Evolutionary conservation across 2,888 invertebrate species (phyloP), one percentile per base, ranked within the genome.

Genomic region (Heterodera filipjevi): DNA sequence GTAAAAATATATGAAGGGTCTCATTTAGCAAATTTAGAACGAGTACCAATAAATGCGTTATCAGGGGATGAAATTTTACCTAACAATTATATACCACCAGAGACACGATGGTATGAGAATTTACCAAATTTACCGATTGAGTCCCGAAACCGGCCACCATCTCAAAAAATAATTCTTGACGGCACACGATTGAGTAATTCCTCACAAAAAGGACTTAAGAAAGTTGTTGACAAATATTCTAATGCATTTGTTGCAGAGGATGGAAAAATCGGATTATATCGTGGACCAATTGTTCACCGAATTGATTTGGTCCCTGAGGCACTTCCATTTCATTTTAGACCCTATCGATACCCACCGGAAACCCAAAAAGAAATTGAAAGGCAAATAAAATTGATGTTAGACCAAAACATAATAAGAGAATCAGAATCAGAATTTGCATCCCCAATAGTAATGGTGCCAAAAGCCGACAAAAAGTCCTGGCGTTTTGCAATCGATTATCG

Each of bases 401-500:
- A 53, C 6, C 81, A 82, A 44, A 35, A 35, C 0, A 79, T 81
- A n/a, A 81, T 81, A 30, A 44, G 46, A 68, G 80, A 76, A 12
- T 77, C 77, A 2, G 30, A 27, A 19, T 64, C 64, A 35, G 78
- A 80, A 27, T 81, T 76, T 22, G 33, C 44, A 6, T 16, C 72
- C 6, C 81, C 81, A 0, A 78, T 81, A 10, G 78, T 81, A 22
- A 22, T 81, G 66, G 81, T 81, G 44, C n/a, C n/a, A n/a, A n/a
- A n/a, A n/a, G n/a, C n/a, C n/a, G n/a, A n/a, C n/a, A n/a, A n/a
- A n/a, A n/a, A n/a, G 32, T 79, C 78, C 8, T 81, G 35, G 39
- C 68, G 82, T n/a, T 82, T 81, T 33, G 81, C 81, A 0, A 66
- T 81, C 22, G 81, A 81, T 33, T 81, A 81, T 39, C 76, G 81